Percentiles rank a stretch among this genome's conserved stretches.
These are phyloP conservation scores for Caenorhabditis remanei DNA, from an alignment of 1,140 invertebrate species.

Conservation along the genomic window DNA sequence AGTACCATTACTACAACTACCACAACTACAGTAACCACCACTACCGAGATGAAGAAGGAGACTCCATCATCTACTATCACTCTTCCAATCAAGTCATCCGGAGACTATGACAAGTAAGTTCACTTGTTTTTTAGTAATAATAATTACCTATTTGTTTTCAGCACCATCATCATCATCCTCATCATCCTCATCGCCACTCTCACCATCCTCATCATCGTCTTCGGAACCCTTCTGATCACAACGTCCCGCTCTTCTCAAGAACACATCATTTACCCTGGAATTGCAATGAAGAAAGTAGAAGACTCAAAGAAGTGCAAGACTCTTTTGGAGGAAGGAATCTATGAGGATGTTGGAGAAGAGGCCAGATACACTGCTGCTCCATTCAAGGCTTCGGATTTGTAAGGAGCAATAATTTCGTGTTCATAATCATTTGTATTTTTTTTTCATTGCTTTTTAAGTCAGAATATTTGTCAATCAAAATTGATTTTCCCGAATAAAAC, in stretches of 20 bases:
- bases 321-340: too few species aligned
- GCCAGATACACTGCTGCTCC: too few species aligned
- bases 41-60: background rate
- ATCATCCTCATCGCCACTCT: background rate
- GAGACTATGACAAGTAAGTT: constrained; percentile 7
- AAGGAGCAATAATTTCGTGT: too few species aligned
- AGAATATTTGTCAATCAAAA: too few species aligned
- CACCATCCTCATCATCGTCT: background rate
- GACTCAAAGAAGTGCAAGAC: too few species aligned
- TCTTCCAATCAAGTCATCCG: background rate
- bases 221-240: background rate
- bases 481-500: too few species aligned
- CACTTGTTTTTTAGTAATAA: too few species aligned
- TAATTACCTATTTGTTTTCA: background rate
- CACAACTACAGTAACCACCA: background rate
- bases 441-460: too few species aligned
- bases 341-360: too few species aligned
- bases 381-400: too few species aligned
- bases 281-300: too few species aligned
- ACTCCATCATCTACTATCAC: background rate
- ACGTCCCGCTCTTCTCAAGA: background rate
- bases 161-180: background rate
- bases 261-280: background rate
- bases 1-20: background rate
- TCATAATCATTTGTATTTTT: too few species aligned